Evolutionary conservation across 2,888 invertebrate species (phyloP).

Genomic region (Acleris cristana): DNA sequence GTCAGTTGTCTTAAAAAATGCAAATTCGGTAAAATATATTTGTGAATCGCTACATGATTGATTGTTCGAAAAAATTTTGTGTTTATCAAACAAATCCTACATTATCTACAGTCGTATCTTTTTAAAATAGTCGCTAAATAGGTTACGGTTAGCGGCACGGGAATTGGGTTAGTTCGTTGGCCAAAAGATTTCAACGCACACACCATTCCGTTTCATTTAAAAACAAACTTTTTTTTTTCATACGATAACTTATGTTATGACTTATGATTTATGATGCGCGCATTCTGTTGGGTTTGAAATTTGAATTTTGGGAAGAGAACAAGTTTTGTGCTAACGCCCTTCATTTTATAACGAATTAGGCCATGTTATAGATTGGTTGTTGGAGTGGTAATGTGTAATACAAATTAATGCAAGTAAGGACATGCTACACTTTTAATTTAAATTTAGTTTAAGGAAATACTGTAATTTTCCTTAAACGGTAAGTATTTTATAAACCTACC

Average conservation of each 20-base stretch:
- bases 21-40: background rate
- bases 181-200: conserved; percentile 60
- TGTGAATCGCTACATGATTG: conserved; percentile 8
- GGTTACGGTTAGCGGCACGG: conserved; percentile 56
- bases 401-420: too few relatives aligned
- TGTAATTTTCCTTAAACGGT: too few relatives aligned
- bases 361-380: background rate
- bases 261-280: background rate
- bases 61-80: conserved; percentile 11
- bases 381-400: too few relatives aligned
- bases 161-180: conserved; percentile 51
- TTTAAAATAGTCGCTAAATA: conserved; percentile 51
- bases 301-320: conserved; percentile 8
- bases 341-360: background rate
- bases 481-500: too few relatives aligned
- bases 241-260: background rate
- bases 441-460: too few relatives aligned
- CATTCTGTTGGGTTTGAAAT: background rate
- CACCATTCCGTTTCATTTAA: conserved; percentile 34
- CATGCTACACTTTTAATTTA: too few relatives aligned
- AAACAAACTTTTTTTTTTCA: conserved; percentile 22
- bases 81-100: conserved; percentile 28
- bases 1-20: background rate
- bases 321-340: background rate
- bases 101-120: conserved; percentile 53